Conservation (phyloP, 1,140 invertebrate species). For the Mizuhopecten yessoensis region DNA sequence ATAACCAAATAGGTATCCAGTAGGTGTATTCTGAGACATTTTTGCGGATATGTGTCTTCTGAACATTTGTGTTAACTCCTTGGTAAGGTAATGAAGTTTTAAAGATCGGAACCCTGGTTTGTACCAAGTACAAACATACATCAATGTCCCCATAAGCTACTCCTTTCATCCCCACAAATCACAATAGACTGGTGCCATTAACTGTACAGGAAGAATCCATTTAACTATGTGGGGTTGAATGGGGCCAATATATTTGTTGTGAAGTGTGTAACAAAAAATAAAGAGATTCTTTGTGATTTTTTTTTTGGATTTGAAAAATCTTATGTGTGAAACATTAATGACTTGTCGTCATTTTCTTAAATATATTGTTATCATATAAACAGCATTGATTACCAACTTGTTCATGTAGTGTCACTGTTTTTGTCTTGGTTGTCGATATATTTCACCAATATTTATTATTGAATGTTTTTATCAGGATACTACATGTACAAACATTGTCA, state of each 20-base stretch:
- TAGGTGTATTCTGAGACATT: not conserved
- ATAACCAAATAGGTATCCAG: too few relatives aligned
- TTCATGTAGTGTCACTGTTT: not conserved
- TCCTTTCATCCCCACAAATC: conserved; percentile 31
- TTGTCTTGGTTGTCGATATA: not conserved
- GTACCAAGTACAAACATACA: not conserved
- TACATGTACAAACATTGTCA: not conserved
- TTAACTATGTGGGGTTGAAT: conserved; percentile 38
- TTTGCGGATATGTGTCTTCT: not conserved
- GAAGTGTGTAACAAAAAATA: conserved; percentile 19
- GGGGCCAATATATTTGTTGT: conserved; percentile 38
- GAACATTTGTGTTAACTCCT: not conserved
- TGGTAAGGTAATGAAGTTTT: too few relatives aligned
- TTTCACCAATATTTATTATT: not conserved
- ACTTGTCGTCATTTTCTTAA: too few relatives aligned
- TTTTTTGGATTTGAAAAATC: not conserved
- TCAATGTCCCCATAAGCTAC: not conserved
- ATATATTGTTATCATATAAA: not conserved
- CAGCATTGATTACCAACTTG: not conserved
- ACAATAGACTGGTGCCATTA: not conserved
- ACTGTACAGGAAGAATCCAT: not conserved
- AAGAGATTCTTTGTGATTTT: conserved; percentile 33
- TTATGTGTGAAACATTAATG: not conserved
- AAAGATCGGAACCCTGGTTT: not conserved
- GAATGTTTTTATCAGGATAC: not conserved